A percentile compares a stretch with the other conserved stretches of the same genome.
These are phyloP conservation scores for Tricholaema leucomelas DNA, from an alignment of 2,113 vertebrate genomes.

Conservation along the genomic window DNA sequence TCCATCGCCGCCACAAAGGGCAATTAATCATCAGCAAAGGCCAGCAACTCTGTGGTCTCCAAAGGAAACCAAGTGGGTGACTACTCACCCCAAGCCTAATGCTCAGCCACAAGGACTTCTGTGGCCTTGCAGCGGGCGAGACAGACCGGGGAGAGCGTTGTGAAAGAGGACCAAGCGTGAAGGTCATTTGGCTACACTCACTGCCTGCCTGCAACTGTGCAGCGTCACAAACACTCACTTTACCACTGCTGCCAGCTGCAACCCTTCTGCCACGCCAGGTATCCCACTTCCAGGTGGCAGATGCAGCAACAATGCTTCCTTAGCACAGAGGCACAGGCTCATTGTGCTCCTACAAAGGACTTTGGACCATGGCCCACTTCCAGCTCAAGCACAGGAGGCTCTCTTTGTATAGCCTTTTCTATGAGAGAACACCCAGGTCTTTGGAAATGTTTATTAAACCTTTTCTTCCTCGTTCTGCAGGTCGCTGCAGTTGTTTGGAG, in stretches of 20 bases:
- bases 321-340: not conserved
- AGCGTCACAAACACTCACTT: not conserved
- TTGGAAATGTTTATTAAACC: conserved; percentile 6
- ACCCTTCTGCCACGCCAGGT: not conserved
- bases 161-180: not conserved
- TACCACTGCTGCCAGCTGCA: not conserved
- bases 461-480: conserved; percentile 37
- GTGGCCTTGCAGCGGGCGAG: not conserved
- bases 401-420: not conserved
- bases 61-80: not conserved
- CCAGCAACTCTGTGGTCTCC: not conserved
- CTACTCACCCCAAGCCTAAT: accelerated
- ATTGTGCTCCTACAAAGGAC: not conserved
- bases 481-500: not conserved
- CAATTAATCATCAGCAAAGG: not conserved
- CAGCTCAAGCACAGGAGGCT: not conserved
- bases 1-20: not conserved
- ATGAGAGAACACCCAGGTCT: not conserved
- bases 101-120: not conserved
- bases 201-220: not conserved
- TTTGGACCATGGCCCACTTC: conserved; percentile 7
- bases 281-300: not conserved
- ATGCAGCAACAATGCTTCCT: not conserved
- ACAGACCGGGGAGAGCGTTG: not conserved
- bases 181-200: not conserved